Conservation (phyloP, 2,888 invertebrate species). For the Acleris laterana region DNA sequence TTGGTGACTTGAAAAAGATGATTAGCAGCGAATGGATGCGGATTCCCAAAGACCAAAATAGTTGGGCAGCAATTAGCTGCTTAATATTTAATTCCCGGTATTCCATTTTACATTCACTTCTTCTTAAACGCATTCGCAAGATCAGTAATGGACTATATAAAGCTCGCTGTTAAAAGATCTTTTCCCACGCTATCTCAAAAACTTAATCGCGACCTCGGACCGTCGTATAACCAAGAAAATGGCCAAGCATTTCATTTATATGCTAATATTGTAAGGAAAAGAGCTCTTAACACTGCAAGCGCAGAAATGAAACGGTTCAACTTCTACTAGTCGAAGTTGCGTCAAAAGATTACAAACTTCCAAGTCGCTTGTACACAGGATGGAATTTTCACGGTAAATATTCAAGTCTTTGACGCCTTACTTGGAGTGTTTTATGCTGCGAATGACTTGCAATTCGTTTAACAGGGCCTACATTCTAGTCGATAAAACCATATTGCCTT, state of each 20-base stretch:
- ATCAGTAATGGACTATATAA: slow-evolving; percentile 4
- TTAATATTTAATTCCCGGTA: not conserved
- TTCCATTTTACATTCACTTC: not conserved
- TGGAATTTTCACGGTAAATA: slow-evolving; percentile 34
- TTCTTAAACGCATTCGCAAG: not conserved
- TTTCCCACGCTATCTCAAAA: slow-evolving; percentile 52
- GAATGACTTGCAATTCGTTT: slow-evolving; percentile 28
- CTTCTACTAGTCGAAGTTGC: slow-evolving; percentile 37
- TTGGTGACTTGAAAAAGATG: too few relatives aligned
- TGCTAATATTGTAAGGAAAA: slow-evolving; percentile 65
- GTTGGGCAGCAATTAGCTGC: too few relatives aligned
- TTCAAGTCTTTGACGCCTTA: slow-evolving; percentile 22
- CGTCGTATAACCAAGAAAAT: slow-evolving; percentile 55
- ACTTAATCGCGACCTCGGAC: slow-evolving; percentile 56
- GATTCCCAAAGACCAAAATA: too few relatives aligned
- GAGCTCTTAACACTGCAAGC: slow-evolving; percentile 44
- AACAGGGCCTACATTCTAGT: not conserved
- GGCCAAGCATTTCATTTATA: slow-evolving; percentile 70
- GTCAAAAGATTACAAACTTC: slow-evolving; percentile 37
- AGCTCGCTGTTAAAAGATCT: slow-evolving; percentile 40
- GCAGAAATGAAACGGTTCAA: slow-evolving; percentile 38
- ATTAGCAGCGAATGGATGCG: too few relatives aligned
- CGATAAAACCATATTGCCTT: too few relatives aligned
- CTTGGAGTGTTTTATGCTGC: slow-evolving; percentile 20
- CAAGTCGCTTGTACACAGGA: slow-evolving; percentile 24